Evolutionary conservation across 2,888 invertebrate genomes (phyloP), one percentile per base, ranked within the genome.

Genomic region (Gibbula magus): DNA sequence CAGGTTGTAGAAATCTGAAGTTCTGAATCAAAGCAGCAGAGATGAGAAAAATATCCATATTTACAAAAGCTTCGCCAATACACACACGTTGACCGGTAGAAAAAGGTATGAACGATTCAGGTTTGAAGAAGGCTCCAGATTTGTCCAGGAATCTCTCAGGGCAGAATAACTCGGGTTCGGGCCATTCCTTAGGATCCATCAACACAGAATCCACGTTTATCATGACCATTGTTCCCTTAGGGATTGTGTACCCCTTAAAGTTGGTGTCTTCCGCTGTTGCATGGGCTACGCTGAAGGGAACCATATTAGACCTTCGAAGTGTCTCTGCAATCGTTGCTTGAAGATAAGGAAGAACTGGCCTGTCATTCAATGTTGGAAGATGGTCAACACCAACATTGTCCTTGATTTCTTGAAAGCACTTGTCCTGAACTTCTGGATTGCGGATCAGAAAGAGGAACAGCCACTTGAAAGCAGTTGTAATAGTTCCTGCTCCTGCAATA

Each of bases 401-500:
- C 7, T 78, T 25, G 5, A 79, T 79, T 29, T 79, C 79, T 53
- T 45, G 29, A 10, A 51, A 45, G 32, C 52, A 61, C 35, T 75
- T 70, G n/a, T 76, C 74, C 45, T 82, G 82, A 18, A 82, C 95
- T 18, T 96, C 94, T 61, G 95, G 96, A 89, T 97, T 95, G 67
- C 95, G 94, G 13, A 96, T 97, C 90, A 97, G 94, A 88, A 96
- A 94, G 84, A 96, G 96, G 5, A 97, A 94, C 82, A 96, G 96
- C 94, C 97, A 97, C 90, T 96, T 96, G 83, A 97, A 96, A 0
- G 96, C 97, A 25, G 97, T 96, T n/a, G 96, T 95, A 0, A 96
- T 96, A 1, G 96, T 96, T 88, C 96, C 96, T 90, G 84, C 79
- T 4, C 86, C 86, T 32, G 86, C 86, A 56, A 81, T 61, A 32